Evolutionary conservation across 2,797 vertebrate species (phyloP).

Genomic region (Sparus aurata): DNA sequence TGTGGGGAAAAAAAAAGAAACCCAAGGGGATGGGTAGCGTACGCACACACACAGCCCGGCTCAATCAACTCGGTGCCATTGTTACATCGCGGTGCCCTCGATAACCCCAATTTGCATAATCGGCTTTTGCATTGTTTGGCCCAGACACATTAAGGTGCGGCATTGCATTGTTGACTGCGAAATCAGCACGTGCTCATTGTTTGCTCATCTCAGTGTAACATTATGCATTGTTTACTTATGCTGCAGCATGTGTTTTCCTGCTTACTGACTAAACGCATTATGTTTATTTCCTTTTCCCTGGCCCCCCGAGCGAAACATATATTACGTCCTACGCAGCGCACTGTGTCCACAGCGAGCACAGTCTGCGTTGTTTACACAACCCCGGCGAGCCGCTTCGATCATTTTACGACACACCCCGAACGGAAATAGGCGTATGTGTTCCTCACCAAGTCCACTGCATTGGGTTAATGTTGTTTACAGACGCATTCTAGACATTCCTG

Average conservation of each 20-base stretch:
- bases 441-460: slow-evolving; percentile 51
- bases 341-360: slow-evolving; percentile 23
- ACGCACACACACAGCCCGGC: slow-evolving; percentile 49
- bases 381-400: slow-evolving; percentile 47
- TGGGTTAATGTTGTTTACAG: slow-evolving; percentile 58
- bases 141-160: slow-evolving; percentile 83
- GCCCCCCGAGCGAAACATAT: slow-evolving; percentile 30
- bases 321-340: slow-evolving; percentile 20
- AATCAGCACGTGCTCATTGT: slow-evolving; percentile 82
- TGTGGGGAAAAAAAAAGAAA: slow-evolving; percentile 67
- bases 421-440: slow-evolving; percentile 36
- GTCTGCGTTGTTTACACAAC: slow-evolving; percentile 36
- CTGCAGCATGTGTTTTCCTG: slow-evolving; percentile 77
- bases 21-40: slow-evolving; percentile 73
- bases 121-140: slow-evolving; percentile 84
- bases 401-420: slow-evolving; percentile 47
- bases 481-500: slow-evolving; percentile 68
- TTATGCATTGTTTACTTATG: slow-evolving; percentile 75
- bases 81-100: slow-evolving; percentile 79
- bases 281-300: slow-evolving; percentile 39
- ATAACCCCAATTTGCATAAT: slow-evolving; percentile 87
- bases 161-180: slow-evolving; percentile 78
- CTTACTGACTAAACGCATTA: slow-evolving; percentile 70
- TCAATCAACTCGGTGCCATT: slow-evolving; percentile 83
- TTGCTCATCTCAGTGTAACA: slow-evolving; percentile 76